phyloP scores from a whole-genome alignment of 2,888 invertebrate genomes.

The Drosophila crucigera region DNA sequence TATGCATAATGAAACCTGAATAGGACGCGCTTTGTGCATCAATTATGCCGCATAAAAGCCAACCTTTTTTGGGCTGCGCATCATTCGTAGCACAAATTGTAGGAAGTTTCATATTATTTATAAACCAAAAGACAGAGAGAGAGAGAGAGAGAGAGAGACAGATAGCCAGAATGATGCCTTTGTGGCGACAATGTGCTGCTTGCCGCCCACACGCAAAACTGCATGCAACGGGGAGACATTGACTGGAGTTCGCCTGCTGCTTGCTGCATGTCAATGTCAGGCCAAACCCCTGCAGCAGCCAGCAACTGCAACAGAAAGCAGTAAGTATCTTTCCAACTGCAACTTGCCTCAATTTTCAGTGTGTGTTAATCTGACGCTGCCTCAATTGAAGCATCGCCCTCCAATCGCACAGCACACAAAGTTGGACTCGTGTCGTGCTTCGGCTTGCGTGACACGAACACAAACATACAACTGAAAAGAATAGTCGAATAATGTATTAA shows the following conservation, averaged over 20 bases:
- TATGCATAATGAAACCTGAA: slow-evolving; percentile 61
- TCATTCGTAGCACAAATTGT: slow-evolving; percentile 69
- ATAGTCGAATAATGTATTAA: no score
- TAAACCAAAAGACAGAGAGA: slow-evolving; percentile 9
- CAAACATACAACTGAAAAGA: not conserved
- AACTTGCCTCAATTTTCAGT: slow-evolving; percentile 55
- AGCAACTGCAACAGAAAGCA: slow-evolving; percentile 2
- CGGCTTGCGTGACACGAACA: not conserved
- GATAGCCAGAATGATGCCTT: not conserved
- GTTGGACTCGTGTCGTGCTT: not conserved
- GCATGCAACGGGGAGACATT: slow-evolving; percentile 22
- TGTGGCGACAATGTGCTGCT: slow-evolving; percentile 32
- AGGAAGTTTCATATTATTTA: slow-evolving; percentile 74
- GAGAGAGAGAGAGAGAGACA: not conserved
- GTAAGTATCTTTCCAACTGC: slow-evolving; percentile 37
- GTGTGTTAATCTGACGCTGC: slow-evolving; percentile 65
- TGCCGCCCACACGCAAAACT: slow-evolving; percentile 49
- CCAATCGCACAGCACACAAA: slow-evolving; percentile 7
- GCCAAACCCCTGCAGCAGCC: slow-evolving; percentile 27
- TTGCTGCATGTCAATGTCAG: slow-evolving; percentile 69
- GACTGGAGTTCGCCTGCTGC: slow-evolving; percentile 14
- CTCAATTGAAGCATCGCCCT: slow-evolving; percentile 60
- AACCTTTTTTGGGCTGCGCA: slow-evolving; percentile 37
- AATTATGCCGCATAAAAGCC: slow-evolving; percentile 75
- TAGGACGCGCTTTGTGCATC: slow-evolving; percentile 68